These are phyloP conservation scores for Achatina immaculata DNA, from an alignment of 1,140 invertebrate species.

Conservation along the genomic window DNA sequence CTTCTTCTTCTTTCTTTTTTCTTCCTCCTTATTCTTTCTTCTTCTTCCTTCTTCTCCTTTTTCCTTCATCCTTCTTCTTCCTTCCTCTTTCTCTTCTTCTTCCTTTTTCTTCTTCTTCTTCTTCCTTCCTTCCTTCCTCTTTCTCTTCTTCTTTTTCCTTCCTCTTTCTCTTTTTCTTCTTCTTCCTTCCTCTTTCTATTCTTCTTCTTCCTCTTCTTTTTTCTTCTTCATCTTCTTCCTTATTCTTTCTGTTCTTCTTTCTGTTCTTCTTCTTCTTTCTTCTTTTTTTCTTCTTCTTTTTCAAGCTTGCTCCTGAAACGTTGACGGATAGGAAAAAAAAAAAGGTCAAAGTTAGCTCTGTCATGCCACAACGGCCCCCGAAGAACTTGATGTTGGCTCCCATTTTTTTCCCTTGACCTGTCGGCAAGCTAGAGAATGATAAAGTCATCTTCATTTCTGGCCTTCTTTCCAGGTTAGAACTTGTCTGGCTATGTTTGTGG, in stretches of 20 bases:
- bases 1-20: too few relatives aligned
- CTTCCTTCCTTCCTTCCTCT: conserved; percentile 6
- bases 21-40: too few relatives aligned
- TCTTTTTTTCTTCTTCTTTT: neutral
- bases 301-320: too few relatives aligned
- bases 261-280: conserved; percentile 1
- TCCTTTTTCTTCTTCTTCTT: neutral
- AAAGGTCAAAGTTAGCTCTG: too few relatives aligned
- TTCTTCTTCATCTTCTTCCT: neutral
- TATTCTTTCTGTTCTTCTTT: neutral
- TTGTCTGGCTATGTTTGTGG: too few relatives aligned
- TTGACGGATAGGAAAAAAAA: neutral
- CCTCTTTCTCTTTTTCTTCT: conserved; percentile 5
- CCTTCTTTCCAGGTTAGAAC: too few relatives aligned
- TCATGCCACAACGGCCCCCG: neutral
- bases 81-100: conserved; percentile 8
- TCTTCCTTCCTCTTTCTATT: conserved; percentile 5
- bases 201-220: neutral
- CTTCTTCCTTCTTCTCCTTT: too few relatives aligned
- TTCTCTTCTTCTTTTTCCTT: conserved; percentile 3
- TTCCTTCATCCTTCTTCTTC: too few relatives aligned
- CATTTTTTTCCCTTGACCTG: too few relatives aligned
- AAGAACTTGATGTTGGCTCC: too few relatives aligned
- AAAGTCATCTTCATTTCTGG: too few relatives aligned
- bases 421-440: neutral